phyloP scores from a whole-genome alignment of 2,797 vertebrate genomes.

The Hoplostethus atlanticus region DNA sequence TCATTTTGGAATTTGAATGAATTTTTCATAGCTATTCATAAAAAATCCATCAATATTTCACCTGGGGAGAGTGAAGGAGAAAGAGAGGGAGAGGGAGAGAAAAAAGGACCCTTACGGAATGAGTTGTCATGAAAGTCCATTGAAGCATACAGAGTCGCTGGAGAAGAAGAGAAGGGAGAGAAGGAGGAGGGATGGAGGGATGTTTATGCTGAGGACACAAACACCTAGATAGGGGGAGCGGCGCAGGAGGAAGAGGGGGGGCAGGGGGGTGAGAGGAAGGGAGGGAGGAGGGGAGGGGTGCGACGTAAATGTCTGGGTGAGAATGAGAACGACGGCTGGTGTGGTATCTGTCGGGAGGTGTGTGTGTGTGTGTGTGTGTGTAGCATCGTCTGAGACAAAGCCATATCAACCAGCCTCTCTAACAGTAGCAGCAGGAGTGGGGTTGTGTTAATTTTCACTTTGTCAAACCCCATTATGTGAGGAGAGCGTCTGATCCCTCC shows the following conservation, averaged over 20 bases:
- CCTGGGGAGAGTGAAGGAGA: constrained; percentile 85
- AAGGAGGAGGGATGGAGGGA: constrained; percentile 73
- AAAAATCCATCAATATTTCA: constrained; percentile 91
- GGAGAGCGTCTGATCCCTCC: constrained; percentile 69
- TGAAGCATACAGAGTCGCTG: constrained; percentile 82
- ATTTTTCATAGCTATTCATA: constrained; percentile 91
- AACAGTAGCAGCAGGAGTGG: constrained; percentile 80
- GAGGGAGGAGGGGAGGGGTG: constrained; percentile 19
- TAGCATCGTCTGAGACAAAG: constrained; percentile 66
- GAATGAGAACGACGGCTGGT: constrained; percentile 76
- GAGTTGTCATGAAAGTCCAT: constrained; percentile 87
- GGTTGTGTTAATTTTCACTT: constrained; percentile 84
- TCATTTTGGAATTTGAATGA: constrained; percentile 89
- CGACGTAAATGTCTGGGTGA: constrained; percentile 80
- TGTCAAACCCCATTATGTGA: constrained; percentile 83
- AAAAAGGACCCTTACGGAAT: constrained; percentile 81
- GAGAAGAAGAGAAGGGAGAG: constrained; percentile 75
- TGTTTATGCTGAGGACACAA: constrained; percentile 84
- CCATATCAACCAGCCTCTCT: constrained; percentile 66
- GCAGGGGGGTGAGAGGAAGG: constrained; percentile 48
- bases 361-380: constrained; percentile 40
- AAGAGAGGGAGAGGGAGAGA: constrained; percentile 73
- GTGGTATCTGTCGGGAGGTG: constrained; percentile 69
- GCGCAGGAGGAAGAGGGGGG: constrained; percentile 24
- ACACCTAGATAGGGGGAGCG: constrained; percentile 69